Evolutionary conservation across 1,140 invertebrate species (phyloP), one percentile per base, ranked within the genome.

Genomic region (Epicauta chinensis): DNA sequence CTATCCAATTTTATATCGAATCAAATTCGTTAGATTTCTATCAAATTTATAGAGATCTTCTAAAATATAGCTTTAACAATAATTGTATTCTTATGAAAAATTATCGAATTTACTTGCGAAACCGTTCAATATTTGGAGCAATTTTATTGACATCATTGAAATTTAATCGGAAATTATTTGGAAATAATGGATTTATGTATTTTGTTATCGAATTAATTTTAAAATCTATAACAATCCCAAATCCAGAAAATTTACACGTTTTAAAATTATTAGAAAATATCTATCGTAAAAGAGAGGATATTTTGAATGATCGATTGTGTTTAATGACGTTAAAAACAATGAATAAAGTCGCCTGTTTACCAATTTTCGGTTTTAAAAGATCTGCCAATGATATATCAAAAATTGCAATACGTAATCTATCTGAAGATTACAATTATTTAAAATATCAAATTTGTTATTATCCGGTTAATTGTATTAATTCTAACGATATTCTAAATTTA

Each of bases 391-490:
- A 42, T 16, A 50, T 58, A 16, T 31, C 47, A 38, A 54, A 46
- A 44, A 36, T 42, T 32, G 40, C 45, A 15, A 11, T 56, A 23
- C 35, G n/a, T 13, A 37, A 34, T 16, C 38, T 47, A 14, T 17
- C 50, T 9, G 5, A 23, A 31, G 11, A 52, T 44, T 13, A 23
- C 14, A 40, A 43, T 36, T 15, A 31, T 2, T 23, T 53, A 17
- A 29, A 47, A 31, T 23, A 23, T 17, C 29, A 47, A 35, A n/a
- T 49, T 51, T 39, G 35, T 45, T 40, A 43, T 5, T 37, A 56
- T 12, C 59, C 59, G 29, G 29, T 58, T n/a, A 58, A 35, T 49
- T 55, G 59, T 16, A 41, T 60, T 11, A 36, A 55, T 35, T 58
- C 41, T 13, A 32, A 34, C 17, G 49, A 52, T 40, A n/a, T 58